A percentile compares a stretch with the other conserved stretches of the same genome.
These are phyloP conservation scores for Castor canadensis DNA, from an alignment of 2,113 vertebrate genomes.

Conservation along the genomic window DNA sequence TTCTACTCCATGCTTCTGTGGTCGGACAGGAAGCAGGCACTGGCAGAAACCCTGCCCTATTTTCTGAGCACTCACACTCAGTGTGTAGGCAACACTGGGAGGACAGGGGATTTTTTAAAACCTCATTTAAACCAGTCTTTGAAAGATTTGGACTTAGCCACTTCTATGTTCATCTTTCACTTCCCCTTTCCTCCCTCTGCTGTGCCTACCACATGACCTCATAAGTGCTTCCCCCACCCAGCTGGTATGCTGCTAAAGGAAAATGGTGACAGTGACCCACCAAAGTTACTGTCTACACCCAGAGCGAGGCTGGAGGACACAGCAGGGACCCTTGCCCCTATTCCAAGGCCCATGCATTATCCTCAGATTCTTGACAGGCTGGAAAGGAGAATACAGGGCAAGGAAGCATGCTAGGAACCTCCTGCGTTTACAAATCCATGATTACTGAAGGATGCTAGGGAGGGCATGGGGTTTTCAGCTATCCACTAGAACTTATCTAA, in stretches of 20 bases:
- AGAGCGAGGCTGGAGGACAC: not conserved
- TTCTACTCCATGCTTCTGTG: accelerated
- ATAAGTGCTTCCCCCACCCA: not conserved
- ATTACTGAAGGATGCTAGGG: not conserved
- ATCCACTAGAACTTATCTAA: too few relatives aligned
- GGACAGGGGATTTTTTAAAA: not conserved
- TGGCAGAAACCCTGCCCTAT: not conserved
- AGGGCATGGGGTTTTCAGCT: too few relatives aligned
- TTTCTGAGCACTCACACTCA: not conserved
- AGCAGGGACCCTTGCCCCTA: not conserved
- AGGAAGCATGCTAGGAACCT: not conserved
- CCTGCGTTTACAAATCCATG: not conserved
- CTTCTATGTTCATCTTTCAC: not conserved
- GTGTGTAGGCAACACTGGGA: not conserved
- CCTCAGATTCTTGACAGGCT: not conserved
- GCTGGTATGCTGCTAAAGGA: not conserved
- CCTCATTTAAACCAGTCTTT: not conserved
- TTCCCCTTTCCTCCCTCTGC: conserved; percentile 13
- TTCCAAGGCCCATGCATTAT: not conserved
- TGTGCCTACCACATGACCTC: not conserved
- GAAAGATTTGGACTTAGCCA: not conserved
- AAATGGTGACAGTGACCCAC: not conserved
- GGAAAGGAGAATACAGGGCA: not conserved
- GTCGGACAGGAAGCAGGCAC: not conserved
- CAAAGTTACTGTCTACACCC: not conserved